Evolutionary conservation across 1,140 invertebrate genomes (phyloP), one percentile per base, ranked within the genome.

Genomic region (Tetraneura akinire): DNA sequence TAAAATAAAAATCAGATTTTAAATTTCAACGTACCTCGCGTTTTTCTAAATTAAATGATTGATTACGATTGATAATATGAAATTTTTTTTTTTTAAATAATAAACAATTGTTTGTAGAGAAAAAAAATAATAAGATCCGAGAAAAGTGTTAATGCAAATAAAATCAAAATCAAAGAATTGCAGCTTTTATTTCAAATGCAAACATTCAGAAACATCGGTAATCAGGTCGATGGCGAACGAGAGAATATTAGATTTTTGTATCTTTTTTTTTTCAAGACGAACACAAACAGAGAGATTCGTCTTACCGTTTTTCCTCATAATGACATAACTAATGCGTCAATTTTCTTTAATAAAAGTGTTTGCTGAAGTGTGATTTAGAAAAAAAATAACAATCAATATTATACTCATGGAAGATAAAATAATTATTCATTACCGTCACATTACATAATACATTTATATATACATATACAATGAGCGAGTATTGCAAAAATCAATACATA

Each of bases 111-210:
- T 51, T 71, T 71, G 16, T 51, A 26, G 49, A 49, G 1, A 49
- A 29, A 29, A 18, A 18, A 42, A 71, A 29, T 29, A 71, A 71
- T 29, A 71, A 53, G 26, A 29, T 29, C 14, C 23, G 16, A 26
- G 8, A 21, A 45, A 45, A 68, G n/a, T 9, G 68, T 51, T 29
- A 70, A 51, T 51, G 47, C 26, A 71, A 71, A 71, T 51, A 71
- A 71, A 51, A 71, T 32, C 18, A 32, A 68, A 71, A 71, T 51
- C 47, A 71, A 71, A 8, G 45, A 71, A 51, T 71, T 23, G 45
- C n/a, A n/a, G n/a, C 3, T 29, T 71, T 29, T 71, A 71, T 51
- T 71, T 9, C 16, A 23, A 51, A 71, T 29, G 47, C 68, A 71
- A 51, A 71, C 18, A 51, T 23, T 71, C 51, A 29, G 23, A 51